Evolutionary conservation across 2,797 vertebrate genomes (phyloP), one percentile per base, ranked within the genome.

Genomic region (Coluber constrictor): DNA sequence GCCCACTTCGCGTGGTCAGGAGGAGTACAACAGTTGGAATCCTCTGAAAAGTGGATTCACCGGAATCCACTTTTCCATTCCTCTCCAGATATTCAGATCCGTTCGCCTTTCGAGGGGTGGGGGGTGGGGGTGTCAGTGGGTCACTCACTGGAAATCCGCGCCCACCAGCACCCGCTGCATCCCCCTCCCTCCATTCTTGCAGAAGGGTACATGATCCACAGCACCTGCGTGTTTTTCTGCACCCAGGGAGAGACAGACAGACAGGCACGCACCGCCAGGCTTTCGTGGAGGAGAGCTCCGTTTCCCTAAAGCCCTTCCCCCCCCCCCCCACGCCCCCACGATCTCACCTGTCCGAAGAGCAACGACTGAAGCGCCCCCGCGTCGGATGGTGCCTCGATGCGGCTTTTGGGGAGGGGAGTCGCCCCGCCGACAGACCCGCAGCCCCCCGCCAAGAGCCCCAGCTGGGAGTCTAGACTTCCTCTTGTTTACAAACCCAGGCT

Each of bases 401-500:
- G 1, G 56, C n/a, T 59, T 37, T 54, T 43, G 51, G 66, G 90
- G 20, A 90, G 90, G 90, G 70, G 90, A 89, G 57, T 29, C 32
- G 10, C 51, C 51, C 51, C 51, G 8, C 51, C 51, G 51, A 51
- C 51, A 51, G 51, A 51, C 51, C 51, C 51, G 51, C 8, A 25
- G 92, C 43, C 27, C 87, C 63, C 90, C 90, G 59, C 70, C 12
- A 74, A 86, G 88, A 55, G 66, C 90, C 83, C 87, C 90, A 93
- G 90, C 93, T 93, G 93, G 87, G 55, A 86, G 90, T 93, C 93
- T 89, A 93, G 93, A 93, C 93, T 93, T 91, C 93, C 93, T 93
- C 93, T 93, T 93, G 90, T 93, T 93, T 93, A 93, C 93, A 93
- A 93, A 93, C 93, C 93, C 56, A 47, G 91, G 90, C 93, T 56